Conservation (phyloP, 1,140 invertebrate genomes). For the Hestina assimilis region DNA sequence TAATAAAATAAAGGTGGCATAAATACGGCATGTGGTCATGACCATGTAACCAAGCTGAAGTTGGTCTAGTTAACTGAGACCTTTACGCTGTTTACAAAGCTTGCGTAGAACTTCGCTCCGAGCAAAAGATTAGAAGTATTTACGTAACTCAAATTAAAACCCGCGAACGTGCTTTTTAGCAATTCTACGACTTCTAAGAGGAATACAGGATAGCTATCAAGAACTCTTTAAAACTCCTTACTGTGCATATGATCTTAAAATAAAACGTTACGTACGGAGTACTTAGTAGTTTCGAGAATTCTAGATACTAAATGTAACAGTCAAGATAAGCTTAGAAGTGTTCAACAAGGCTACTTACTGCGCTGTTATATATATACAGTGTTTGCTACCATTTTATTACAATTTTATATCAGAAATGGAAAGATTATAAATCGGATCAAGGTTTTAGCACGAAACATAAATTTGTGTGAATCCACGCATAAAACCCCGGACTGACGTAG, state of each 20-base stretch:
- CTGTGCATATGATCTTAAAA: constrained; percentile 22
- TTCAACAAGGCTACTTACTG: neutral
- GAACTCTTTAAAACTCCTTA: constrained; percentile 23
- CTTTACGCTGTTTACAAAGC: constrained; percentile 54
- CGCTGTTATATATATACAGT: neutral
- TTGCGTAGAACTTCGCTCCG: constrained; percentile 51
- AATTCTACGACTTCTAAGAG: constrained; percentile 55
- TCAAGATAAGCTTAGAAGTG: neutral
- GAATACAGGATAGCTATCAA: constrained; percentile 49
- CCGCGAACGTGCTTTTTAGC: constrained; percentile 63
- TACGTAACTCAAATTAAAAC: constrained; percentile 51
- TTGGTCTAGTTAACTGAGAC: constrained; percentile 49
- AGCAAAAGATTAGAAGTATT: constrained; percentile 67
- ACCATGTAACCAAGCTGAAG: constrained; percentile 44
- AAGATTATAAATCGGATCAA: neutral
- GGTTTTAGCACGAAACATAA: neutral
- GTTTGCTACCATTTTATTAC: neutral
- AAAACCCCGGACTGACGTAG: constrained; percentile 42
- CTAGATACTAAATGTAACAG: neutral
- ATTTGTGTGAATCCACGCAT: constrained; percentile 32
- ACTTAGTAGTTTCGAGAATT: neutral
- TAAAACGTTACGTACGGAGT: constrained; percentile 16
- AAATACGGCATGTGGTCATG: constrained; percentile 40
- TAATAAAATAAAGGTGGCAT: constrained; percentile 63
- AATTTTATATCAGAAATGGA: neutral